Evolutionary conservation across 2,797 vertebrate genomes (phyloP).

Genomic region (Chrosomus eos): DNA sequence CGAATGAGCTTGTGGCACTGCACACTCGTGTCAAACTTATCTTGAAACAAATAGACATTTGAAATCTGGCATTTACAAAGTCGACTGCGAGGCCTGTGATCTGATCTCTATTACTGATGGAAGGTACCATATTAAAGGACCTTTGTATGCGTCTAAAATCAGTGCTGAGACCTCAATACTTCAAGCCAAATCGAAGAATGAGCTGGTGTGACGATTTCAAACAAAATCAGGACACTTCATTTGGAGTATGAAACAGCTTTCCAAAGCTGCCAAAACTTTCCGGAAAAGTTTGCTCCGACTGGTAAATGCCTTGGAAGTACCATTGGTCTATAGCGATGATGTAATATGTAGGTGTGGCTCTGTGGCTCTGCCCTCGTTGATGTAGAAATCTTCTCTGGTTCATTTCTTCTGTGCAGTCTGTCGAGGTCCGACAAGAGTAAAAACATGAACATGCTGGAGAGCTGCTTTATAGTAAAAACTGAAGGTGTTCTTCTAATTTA

Average conservation of each 20-base stretch:
- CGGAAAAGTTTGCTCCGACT: neutral
- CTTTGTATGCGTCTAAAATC: neutral
- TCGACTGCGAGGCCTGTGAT: neutral
- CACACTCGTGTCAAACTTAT: conserved; percentile 27
- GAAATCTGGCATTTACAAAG: neutral
- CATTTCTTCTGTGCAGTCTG: neutral
- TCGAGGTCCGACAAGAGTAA: neutral
- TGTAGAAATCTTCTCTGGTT: neutral
- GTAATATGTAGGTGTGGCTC: neutral
- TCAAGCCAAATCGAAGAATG: neutral
- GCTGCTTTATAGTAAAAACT: neutral
- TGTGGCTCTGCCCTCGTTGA: neutral
- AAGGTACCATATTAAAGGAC: neutral
- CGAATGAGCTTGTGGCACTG: neutral
- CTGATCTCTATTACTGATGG: neutral
- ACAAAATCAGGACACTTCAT: neutral
- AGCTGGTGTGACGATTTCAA: neutral
- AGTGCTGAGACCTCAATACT: neutral
- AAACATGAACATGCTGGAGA: neutral
- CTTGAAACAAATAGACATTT: neutral
- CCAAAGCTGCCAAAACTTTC: neutral
- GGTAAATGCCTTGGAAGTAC: neutral
- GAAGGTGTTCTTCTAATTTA: neutral
- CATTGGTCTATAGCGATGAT: neutral
- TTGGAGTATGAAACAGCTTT: neutral